A percentile compares a stretch with the other conserved stretches of the same genome.
These are phyloP conservation scores for Dendroctonus ponderosae DNA, from an alignment of 1,140 invertebrate species.

Conservation along the genomic window DNA sequence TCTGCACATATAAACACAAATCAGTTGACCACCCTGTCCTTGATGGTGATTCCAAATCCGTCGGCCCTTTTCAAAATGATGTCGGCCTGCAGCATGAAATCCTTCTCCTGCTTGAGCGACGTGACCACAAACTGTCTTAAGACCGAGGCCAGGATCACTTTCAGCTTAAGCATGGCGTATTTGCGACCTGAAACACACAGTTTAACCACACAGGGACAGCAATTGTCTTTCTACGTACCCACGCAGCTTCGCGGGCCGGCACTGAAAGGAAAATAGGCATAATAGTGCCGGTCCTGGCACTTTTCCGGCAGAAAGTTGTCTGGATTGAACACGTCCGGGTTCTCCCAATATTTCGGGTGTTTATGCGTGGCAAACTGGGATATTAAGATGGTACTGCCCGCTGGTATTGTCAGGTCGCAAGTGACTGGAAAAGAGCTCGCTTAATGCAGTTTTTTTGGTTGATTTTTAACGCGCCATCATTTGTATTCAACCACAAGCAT, in stretches of 20 bases:
- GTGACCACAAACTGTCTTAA: slow-evolving; percentile 76
- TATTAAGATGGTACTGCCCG: slow-evolving; percentile 63
- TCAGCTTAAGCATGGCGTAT: slow-evolving; percentile 76
- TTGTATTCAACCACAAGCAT: too few relatives aligned
- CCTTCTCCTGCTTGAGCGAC: slow-evolving; percentile 64
- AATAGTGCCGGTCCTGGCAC: slow-evolving; percentile 74
- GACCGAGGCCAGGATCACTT: slow-evolving; percentile 76
- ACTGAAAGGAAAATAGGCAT: slow-evolving; percentile 84
- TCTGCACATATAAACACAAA: too few relatives aligned
- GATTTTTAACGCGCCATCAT: too few relatives aligned
- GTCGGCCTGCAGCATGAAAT: slow-evolving; percentile 73
- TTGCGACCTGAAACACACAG: slow-evolving; percentile 59
- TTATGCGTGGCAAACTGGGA: slow-evolving; percentile 70
- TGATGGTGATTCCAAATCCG: slow-evolving; percentile 69
- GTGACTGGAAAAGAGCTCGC: slow-evolving; percentile 44
- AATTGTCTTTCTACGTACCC: slow-evolving; percentile 52
- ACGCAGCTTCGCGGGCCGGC: slow-evolving; percentile 81
- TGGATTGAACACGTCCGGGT: slow-evolving; percentile 82
- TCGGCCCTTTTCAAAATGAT: slow-evolving; percentile 79
- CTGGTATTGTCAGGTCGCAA: slow-evolving; percentile 57
- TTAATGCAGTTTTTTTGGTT: neutral
- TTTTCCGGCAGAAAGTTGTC: slow-evolving; percentile 87
- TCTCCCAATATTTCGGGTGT: slow-evolving; percentile 71
- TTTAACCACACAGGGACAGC: neutral
- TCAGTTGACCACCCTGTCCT: slow-evolving; percentile 37